These are phyloP conservation scores for Eristalis intricaria DNA, from an alignment of 2,888 invertebrate species.

Conservation along the genomic window DNA sequence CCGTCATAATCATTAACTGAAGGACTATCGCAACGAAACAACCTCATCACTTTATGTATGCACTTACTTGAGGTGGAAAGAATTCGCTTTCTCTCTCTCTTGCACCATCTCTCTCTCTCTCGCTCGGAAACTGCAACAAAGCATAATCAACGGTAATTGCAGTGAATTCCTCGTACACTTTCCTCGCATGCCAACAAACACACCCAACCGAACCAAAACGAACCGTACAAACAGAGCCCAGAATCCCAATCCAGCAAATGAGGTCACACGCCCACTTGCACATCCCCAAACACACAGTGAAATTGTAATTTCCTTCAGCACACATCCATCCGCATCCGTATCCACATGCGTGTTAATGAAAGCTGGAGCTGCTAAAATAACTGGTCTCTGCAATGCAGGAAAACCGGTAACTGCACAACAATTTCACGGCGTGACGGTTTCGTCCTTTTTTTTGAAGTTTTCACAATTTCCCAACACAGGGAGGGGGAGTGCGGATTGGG, in stretches of 20 bases:
- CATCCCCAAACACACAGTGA: constrained; percentile 51
- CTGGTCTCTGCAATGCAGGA: constrained; percentile 59
- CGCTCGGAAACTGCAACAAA: constrained; percentile 25
- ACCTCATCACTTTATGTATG: background rate
- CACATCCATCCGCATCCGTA: background rate
- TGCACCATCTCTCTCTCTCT: too few species aligned
- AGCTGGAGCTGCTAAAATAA: constrained; percentile 32
- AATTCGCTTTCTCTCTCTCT: background rate
- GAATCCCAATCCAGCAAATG: constrained; percentile 46
- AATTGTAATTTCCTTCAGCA: constrained; percentile 62
- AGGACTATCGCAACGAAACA: constrained; percentile 31
- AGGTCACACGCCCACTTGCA: constrained; percentile 68
- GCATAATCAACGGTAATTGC: constrained; percentile 66
- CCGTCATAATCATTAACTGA: constrained; percentile 46
- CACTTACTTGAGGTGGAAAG: constrained; percentile 5
- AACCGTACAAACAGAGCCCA: background rate
- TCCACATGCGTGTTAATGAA: constrained; percentile 35
- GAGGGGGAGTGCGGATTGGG: background rate
- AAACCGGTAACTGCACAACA: constrained; percentile 45
- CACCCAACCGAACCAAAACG: background rate
- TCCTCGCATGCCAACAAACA: constrained; percentile 9
- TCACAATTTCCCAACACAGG: constrained; percentile 1
- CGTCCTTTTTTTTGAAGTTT: constrained; percentile 66
- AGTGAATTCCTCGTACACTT: constrained; percentile 38
- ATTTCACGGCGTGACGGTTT: constrained; percentile 67